Evolutionary conservation across 1,140 invertebrate species (phyloP).

Genomic region (Tenebrio molitor): DNA sequence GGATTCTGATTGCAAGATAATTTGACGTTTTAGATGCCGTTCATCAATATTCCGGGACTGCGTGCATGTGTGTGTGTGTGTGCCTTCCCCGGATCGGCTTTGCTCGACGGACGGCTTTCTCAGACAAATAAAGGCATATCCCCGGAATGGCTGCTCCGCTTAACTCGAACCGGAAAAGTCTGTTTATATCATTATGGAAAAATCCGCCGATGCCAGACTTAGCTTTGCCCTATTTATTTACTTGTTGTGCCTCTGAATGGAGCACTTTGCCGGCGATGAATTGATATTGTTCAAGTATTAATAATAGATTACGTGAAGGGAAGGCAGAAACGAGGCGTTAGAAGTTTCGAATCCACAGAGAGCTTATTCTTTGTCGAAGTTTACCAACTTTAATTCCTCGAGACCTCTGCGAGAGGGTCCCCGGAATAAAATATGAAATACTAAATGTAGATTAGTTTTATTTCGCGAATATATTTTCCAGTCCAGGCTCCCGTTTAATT

Average conservation of each 20-base stretch:
- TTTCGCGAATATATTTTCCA: slow-evolving; percentile 56
- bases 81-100: background rate
- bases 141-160: background rate
- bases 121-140: background rate
- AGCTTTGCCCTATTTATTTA: slow-evolving; percentile 8
- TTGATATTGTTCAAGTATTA: slow-evolving; percentile 51
- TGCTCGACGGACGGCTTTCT: no score
- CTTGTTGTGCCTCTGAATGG: slow-evolving; percentile 16
- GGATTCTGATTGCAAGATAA: slow-evolving; percentile 64
- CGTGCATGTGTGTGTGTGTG: slow-evolving; percentile 7
- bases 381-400: slow-evolving; percentile 54
- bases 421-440: slow-evolving; percentile 58
- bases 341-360: slow-evolving; percentile 53
- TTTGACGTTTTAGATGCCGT: slow-evolving; percentile 60
- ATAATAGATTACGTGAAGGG: slow-evolving; percentile 57
- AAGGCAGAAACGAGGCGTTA: slow-evolving; percentile 23
- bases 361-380: slow-evolving; percentile 46
- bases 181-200: slow-evolving; percentile 24
- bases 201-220: background rate
- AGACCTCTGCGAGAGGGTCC: slow-evolving; percentile 33
- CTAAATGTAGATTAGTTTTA: slow-evolving; percentile 59
- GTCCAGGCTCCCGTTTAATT: slow-evolving; percentile 57
- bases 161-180: slow-evolving; percentile 3
- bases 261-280: slow-evolving; percentile 35
- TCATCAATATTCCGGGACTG: slow-evolving; percentile 60